Percentiles rank a stretch among this genome's conserved stretches.
These are phyloP conservation scores for Hippocampus barbouri DNA, from an alignment of 2,113 vertebrate genomes.

Conservation along the genomic window DNA sequence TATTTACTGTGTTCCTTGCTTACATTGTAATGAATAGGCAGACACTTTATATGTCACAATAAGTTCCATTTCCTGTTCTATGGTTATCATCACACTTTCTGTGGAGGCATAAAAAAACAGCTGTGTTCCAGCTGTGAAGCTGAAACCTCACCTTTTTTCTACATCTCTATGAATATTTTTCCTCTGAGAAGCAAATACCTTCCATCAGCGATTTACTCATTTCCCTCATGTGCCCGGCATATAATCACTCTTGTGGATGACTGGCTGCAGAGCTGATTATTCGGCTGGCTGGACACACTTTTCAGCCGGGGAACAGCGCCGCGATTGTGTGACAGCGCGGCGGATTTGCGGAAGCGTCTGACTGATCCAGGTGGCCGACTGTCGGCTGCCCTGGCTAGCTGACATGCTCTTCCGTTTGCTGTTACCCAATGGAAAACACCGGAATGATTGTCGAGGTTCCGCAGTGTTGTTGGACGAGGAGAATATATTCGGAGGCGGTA, in stretches of 20 bases:
- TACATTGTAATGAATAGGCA: too few relatives aligned
- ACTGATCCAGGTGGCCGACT: slow-evolving; percentile 37
- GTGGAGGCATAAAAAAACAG: background rate
- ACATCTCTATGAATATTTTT: slow-evolving; percentile 38
- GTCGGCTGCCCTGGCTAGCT: slow-evolving; percentile 11
- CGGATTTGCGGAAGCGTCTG: slow-evolving; percentile 22
- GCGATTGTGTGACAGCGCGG: slow-evolving; percentile 33
- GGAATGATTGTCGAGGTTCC: background rate
- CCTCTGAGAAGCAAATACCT: slow-evolving; percentile 31
- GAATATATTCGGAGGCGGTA: background rate
- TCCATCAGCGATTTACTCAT: slow-evolving; percentile 43
- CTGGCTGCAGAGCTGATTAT: slow-evolving; percentile 57
- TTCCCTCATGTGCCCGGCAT: slow-evolving; percentile 49
- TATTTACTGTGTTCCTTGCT: too few relatives aligned
- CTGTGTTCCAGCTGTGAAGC: background rate
- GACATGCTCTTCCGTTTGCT: slow-evolving; percentile 13
- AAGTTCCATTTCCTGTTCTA: too few relatives aligned
- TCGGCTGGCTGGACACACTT: slow-evolving; percentile 42
- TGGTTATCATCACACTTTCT: too few relatives aligned
- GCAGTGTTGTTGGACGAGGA: background rate
- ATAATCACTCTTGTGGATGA: slow-evolving; percentile 55
- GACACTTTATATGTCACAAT: too few relatives aligned
- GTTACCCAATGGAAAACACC: slow-evolving; percentile 6
- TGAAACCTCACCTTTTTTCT: background rate
- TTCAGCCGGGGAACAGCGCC: slow-evolving; percentile 23